A percentile compares a stretch with the other conserved stretches of the same genome.
Conservation (phyloP, 2,797 vertebrate species). For the Emys orbicularis region DNA sequence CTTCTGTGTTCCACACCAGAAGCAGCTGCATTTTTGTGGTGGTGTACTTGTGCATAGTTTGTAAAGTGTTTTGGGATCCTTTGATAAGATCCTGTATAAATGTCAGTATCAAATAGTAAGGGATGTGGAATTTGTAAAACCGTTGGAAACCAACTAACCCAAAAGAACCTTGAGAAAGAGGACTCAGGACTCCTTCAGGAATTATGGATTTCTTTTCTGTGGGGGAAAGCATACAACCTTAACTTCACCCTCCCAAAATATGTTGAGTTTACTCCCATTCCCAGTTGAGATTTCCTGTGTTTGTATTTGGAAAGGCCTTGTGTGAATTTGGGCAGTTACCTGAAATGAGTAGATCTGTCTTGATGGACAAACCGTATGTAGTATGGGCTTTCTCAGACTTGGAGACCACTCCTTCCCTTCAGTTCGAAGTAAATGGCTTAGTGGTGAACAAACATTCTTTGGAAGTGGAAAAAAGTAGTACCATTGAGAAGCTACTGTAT, state of each 20-base stretch:
- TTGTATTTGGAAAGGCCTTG: neutral
- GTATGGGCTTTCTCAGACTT: neutral
- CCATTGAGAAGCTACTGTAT: fast-evolving
- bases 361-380: neutral
- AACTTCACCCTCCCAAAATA: fast-evolving
- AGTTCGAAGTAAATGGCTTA: neutral
- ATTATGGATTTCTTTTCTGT: neutral
- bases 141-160: neutral
- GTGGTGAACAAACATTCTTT: neutral
- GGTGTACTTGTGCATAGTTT: neutral
- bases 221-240: neutral
- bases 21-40: fast-evolving
- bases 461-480: fast-evolving
- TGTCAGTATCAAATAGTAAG: neutral
- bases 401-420: neutral
- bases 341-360: neutral
- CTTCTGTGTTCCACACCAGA: neutral
- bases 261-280: neutral
- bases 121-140: neutral
- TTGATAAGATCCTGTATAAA: neutral
- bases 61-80: neutral
- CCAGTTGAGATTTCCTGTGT: neutral
- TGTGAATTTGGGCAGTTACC: neutral
- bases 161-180: neutral
- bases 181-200: neutral